Conservation (phyloP, 2,113 vertebrate genomes). For the Cavia aperea region DNA sequence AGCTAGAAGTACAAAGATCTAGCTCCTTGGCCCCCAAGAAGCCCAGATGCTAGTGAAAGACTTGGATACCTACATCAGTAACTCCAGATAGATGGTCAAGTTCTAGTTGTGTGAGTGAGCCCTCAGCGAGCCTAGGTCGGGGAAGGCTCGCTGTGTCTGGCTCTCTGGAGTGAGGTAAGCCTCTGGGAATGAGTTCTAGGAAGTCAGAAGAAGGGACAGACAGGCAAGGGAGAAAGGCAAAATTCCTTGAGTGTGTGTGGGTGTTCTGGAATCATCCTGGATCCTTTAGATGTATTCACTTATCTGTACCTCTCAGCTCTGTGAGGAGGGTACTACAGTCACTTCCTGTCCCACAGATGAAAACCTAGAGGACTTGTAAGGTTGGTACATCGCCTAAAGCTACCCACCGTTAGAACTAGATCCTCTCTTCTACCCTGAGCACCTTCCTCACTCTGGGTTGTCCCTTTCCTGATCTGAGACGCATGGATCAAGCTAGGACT, state of each 20-base stretch:
- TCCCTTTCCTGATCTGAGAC: neutral
- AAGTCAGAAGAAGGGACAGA: neutral
- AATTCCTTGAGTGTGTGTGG: neutral
- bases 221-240: neutral
- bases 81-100: neutral
- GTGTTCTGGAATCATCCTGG: neutral
- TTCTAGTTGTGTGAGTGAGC: neutral
- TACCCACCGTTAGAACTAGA: neutral
- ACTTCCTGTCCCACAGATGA: neutral
- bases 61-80: neutral
- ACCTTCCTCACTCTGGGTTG: neutral
- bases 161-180: neutral
- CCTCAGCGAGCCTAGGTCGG: neutral
- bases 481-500: conserved; percentile 1
- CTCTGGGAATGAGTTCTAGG: neutral
- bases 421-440: neutral
- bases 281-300: neutral
- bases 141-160: neutral
- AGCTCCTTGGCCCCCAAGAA: neutral
- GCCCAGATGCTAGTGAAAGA: neutral
- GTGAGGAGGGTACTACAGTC: neutral
- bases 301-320: neutral
- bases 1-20: neutral
- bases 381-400: neutral
- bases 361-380: neutral